Evolutionary conservation across 2,888 invertebrate species (phyloP).

Genomic region (Tridacna gigas): DNA sequence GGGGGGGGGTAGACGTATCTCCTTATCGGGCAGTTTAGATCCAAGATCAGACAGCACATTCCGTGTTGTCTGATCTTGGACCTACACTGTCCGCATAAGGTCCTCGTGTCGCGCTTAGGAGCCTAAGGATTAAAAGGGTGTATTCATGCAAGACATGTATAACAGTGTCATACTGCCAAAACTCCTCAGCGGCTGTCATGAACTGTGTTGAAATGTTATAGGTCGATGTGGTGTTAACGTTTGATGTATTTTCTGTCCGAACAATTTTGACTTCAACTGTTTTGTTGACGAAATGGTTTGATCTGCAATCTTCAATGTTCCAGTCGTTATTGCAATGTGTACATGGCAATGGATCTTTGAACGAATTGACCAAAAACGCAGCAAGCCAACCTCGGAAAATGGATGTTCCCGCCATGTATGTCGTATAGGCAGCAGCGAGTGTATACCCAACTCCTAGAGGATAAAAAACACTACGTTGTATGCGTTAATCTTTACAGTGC

Average conservation of each 20-base stretch:
- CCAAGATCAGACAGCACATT: too few relatives aligned
- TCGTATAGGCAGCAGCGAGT: slow-evolving; percentile 30
- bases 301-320: slow-evolving; percentile 83
- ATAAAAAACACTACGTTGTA: too few relatives aligned
- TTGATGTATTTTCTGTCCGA: not conserved
- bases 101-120: too few relatives aligned
- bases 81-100: too few relatives aligned
- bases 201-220: not conserved
- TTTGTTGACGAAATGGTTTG: not conserved
- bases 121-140: too few relatives aligned
- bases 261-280: not conserved
- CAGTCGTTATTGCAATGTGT: slow-evolving; percentile 82
- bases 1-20: too few relatives aligned
- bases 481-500: too few relatives aligned
- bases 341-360: slow-evolving; percentile 83
- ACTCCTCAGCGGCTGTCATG: slow-evolving; percentile 29
- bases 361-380: slow-evolving; percentile 82
- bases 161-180: slow-evolving; percentile 30
- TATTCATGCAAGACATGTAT: too few relatives aligned
- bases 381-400: slow-evolving; percentile 53
- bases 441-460: slow-evolving; percentile 47
- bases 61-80: too few relatives aligned
- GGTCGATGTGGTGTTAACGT: not conserved
- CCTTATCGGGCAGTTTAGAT: too few relatives aligned
- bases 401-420: slow-evolving; percentile 47